Evolutionary conservation across 2,113 vertebrate genomes (phyloP).

Genomic region (Clarias magur): DNA sequence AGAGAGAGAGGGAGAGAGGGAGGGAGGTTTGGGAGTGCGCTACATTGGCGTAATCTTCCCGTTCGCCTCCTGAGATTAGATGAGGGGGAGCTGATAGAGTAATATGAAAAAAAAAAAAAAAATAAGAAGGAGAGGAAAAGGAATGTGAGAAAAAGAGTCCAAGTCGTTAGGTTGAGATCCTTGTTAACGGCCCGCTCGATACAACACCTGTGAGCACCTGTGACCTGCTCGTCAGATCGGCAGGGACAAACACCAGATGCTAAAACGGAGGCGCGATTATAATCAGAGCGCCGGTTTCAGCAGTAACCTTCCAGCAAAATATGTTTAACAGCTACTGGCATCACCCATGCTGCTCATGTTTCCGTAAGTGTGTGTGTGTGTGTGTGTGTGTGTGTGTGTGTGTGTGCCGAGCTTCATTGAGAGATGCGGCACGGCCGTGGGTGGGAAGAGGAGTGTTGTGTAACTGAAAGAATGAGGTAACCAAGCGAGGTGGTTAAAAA

Average conservation of each 20-base stretch:
- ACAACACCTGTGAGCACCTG: background rate
- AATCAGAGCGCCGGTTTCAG: background rate
- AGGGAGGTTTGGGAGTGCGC: slow-evolving; percentile 25
- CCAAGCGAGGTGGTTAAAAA: background rate
- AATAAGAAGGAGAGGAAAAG: background rate
- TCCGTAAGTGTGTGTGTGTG: slow-evolving; percentile 34
- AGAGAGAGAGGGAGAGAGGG: slow-evolving; percentile 8
- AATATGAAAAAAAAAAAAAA: background rate
- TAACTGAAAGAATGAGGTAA: slow-evolving; percentile 40
- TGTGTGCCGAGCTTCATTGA: slow-evolving; percentile 39
- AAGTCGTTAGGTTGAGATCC: background rate
- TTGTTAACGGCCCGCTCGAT: background rate
- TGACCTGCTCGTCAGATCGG: background rate
- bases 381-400: slow-evolving; percentile 23
- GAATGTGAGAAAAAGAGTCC: background rate
- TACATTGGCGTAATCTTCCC: slow-evolving; percentile 46
- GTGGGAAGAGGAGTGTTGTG: slow-evolving; percentile 43
- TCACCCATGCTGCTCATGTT: background rate
- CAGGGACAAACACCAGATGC: background rate
- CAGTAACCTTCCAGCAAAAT: background rate
- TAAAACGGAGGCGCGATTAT: background rate
- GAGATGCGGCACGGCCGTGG: slow-evolving; percentile 47
- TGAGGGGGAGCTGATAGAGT: slow-evolving; percentile 38
- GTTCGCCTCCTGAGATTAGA: slow-evolving; percentile 39
- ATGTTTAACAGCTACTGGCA: background rate